Evolutionary conservation across 2,797 vertebrate species (phyloP), one percentile per base, ranked within the genome.

Genomic region (Decapterus maruadsi): DNA sequence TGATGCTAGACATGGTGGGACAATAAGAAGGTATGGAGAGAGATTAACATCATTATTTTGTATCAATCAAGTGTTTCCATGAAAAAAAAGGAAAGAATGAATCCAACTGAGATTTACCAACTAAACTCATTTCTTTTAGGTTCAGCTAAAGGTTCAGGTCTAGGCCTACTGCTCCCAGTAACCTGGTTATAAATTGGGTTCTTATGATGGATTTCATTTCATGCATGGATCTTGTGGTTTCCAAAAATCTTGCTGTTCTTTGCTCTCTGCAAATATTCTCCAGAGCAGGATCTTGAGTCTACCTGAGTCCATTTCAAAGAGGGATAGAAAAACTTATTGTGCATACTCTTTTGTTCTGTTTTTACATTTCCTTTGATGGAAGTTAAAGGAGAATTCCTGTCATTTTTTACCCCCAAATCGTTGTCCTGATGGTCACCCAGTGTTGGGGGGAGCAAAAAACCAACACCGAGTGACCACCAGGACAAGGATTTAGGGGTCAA

Each of bases 251-350:
- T 54, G 20, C 54, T 6, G 14, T 20, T 38, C 36, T 38, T 26
- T 26, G 26, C 8, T 38, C 36, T 38, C 38, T 40, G 10, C 38
- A 65, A 57, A 46, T 45, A 53, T 4, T 19, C 11, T 38, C 20
- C 10, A 3, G 5, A 72, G 31, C 42, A 71, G 56, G 36, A 64
- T 40, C 60, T 60, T 55, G 48, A 56, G 74, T 82, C 60, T 43
- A 73, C 84, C 84, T 77, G 76, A 81, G 81, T 70, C 64, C 48
- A 61, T 29, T 13, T 55, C 22, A 17, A 43, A 50, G 72, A 16
- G 38, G 54, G 26, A 63, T 51, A 7, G 34, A 36, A 40, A 57
- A 42, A 69, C 46, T 45, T 20, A 29, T 11, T 29, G 29, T 57
- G 42, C 58, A 59, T 43, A 71, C 20, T 78, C 69, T 77, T 43